A percentile compares a stretch with the other conserved stretches of the same genome.
Evolutionary conservation across 2,113 vertebrate species (phyloP).

Genomic region (Anhinga anhinga): DNA sequence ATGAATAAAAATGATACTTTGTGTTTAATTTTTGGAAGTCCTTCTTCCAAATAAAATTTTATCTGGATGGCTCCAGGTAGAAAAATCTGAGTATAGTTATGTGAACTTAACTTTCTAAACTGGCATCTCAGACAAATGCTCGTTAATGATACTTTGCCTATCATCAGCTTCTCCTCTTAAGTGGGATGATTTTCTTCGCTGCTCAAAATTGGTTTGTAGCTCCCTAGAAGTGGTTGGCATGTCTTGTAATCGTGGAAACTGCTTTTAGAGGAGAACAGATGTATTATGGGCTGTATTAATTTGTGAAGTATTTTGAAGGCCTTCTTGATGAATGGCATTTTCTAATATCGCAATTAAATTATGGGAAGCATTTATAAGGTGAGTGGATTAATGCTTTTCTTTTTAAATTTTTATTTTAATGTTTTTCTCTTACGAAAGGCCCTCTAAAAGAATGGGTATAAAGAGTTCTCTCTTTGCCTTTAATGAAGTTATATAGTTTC

Average conservation of each 20-base stretch:
- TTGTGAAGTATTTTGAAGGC: not conserved
- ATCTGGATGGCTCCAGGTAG: not conserved
- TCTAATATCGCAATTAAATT: not conserved
- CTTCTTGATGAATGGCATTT: not conserved
- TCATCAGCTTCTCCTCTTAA: not conserved
- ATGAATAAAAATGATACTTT: not conserved
- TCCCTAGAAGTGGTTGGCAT: not conserved
- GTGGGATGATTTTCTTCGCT: not conserved
- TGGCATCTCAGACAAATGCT: not conserved
- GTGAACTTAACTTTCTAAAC: not conserved
- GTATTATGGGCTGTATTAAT: not conserved
- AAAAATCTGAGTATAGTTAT: not conserved
- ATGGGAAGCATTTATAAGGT: constrained; percentile 24
- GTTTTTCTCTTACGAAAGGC: not conserved
- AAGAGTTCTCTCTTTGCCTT: not conserved
- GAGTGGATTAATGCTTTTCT: not conserved
- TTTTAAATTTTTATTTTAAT: not conserved
- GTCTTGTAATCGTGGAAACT: not conserved
- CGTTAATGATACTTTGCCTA: not conserved
- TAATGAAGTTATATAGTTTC: not conserved
- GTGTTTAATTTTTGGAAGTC: not conserved
- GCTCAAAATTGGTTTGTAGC: not conserved
- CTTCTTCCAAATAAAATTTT: not conserved
- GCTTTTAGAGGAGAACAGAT: not conserved
- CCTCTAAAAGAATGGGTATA: not conserved